phyloP scores from a whole-genome alignment of 64 coral and sea anemone genomes.

The Cladopsammia gracilis region DNA sequence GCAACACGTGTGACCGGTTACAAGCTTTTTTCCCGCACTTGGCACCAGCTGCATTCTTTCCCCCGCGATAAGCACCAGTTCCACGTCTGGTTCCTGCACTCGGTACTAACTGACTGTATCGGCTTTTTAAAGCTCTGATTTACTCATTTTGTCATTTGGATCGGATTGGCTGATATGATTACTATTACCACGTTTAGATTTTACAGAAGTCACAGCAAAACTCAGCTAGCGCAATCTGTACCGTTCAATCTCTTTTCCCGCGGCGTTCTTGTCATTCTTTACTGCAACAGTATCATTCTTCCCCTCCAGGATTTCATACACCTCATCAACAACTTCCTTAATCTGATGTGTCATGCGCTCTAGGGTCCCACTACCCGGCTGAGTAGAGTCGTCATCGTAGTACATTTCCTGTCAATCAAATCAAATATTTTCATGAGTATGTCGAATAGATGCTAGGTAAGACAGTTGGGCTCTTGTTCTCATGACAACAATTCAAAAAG shows the following conservation, averaged over 20 bases:
- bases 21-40: too few species aligned
- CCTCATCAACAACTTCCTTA: constrained; percentile 89
- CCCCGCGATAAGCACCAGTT: too few species aligned
- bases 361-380: constrained; percentile 65
- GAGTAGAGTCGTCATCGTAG: constrained; percentile 93
- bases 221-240: background rate
- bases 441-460: background rate
- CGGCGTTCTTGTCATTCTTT: constrained; percentile 23
- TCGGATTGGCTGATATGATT: background rate
- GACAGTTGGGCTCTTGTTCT: too few species aligned
- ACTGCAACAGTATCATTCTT: constrained; percentile 4
- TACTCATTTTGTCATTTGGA: too few species aligned
- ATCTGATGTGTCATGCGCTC: constrained; percentile 95
- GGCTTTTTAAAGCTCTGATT: too few species aligned
- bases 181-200: background rate
- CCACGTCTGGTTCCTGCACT: too few species aligned
- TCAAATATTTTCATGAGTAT: background rate
- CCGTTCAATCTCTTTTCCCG: constrained; percentile 30
- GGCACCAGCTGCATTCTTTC: too few species aligned
- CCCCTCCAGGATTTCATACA: constrained; percentile 51
- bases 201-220: background rate
- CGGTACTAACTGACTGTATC: too few species aligned
- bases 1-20: too few species aligned
- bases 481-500: too few species aligned
- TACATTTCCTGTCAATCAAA: constrained; percentile 81